Base-by-base conservation (phyloP, 2,797 vertebrate genomes). In the Sebastes itinus region DNA sequence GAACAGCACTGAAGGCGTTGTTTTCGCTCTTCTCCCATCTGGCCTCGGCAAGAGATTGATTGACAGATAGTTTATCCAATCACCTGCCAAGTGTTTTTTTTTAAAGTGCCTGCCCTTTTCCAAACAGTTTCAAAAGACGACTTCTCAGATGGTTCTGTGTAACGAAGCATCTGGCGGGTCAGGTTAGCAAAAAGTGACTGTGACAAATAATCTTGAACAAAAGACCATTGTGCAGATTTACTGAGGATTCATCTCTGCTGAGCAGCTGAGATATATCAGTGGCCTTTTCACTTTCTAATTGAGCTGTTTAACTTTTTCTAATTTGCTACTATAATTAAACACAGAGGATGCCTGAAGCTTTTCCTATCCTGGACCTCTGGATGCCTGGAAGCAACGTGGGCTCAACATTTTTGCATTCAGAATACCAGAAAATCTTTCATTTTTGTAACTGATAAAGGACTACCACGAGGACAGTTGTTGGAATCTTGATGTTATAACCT, bases 371-470 rank as follows among this genome's bases (percentile, higher is more conserved):
- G 25, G 10, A 38, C 25, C 49, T 18, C 9, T 59, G 46, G 46
- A 52, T n/a, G 46, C 62, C 32, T 28, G 30, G 7, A 27, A 66
- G 33, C 35, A 49, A 20, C 27, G 6, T 46, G 23, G 32, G 10
- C 54, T 62, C 25, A 54, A 54, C 6, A 46, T 77, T 74, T 77
- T 77, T 65, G n/a, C 13, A 61, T 66, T 81, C 14, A 71, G 5
- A 60, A 49, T 25, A n/a, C 18, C 27, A 69, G 16, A 58, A 49
- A 52, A 75, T 72, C 30, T 67, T 73, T 30, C 3, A 60, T 74
- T 4, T 63, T 11, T 72, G 18, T 28, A 11, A 30, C 16, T 59
- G 74, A 67, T 59, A 55, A 60, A 72, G 38, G 28, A 32, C 10
- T 14, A 27, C 42, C 32, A 30, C 2, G 2, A 6, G 28, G 68